phyloP scores from a whole-genome alignment of 1,140 invertebrate species.

The Platyscapa corneri region DNA sequence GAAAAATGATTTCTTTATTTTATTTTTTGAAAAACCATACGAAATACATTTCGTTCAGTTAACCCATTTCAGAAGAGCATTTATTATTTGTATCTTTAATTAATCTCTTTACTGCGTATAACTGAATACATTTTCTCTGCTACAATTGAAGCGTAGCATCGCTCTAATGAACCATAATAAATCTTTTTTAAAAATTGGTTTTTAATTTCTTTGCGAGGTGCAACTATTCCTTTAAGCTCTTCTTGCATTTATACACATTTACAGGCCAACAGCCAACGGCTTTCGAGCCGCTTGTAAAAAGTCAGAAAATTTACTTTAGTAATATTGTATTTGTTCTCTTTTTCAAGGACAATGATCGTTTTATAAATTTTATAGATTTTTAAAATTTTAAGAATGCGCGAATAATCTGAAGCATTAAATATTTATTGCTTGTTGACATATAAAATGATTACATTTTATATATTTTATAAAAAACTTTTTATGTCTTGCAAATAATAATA shows the following conservation, averaged over 20 bases:
- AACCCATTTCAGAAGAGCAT: no score
- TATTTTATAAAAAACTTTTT: no score
- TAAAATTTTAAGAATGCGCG: background rate
- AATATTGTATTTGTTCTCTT: no score
- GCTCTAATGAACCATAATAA: background rate
- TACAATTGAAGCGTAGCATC: no score
- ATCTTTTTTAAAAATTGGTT: background rate
- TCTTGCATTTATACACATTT: background rate
- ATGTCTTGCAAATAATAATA: background rate
- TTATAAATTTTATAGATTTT: background rate
- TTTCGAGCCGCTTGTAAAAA: no score
- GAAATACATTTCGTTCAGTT: no score
- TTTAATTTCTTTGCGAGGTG: background rate
- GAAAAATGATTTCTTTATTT: no score
- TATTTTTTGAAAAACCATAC: no score
- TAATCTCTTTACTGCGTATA: no score
- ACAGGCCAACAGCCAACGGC: no score
- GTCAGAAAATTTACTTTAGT: background rate
- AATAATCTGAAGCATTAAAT: background rate
- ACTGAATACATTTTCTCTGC: no score
- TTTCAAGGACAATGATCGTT: background rate
- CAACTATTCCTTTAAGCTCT: background rate
- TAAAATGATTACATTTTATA: background rate
- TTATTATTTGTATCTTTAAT: no score
- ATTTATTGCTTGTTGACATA: background rate